Base-by-base conservation (phyloP, 2,797 vertebrate genomes). In the Onychomys arenicola region DNA sequence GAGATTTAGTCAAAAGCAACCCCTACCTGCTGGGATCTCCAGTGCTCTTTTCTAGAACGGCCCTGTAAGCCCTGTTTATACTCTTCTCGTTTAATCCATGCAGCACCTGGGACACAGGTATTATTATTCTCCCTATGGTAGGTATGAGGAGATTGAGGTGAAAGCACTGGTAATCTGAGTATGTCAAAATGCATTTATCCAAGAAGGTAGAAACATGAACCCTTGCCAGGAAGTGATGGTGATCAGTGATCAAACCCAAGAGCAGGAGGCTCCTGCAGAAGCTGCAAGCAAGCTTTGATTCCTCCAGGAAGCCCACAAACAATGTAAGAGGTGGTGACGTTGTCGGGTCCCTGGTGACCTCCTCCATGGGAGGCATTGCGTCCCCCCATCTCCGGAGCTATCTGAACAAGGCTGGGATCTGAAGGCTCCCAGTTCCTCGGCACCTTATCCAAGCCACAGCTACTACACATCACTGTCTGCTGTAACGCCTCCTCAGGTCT, bases 331-430 rank as follows among this genome's bases (percentile, higher is more conserved):
- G 21, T 23, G 63, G 49, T 40, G 49, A 94, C 84, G 37, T 2
- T 67, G 43, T 69, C 90, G 43, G 55, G 27, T 21, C 80, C 32
- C 73, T 63, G 71, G 32, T 32, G 9, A 5, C 4, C 4, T 73
- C 69, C 55, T 63, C 71, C 29, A 0, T 1, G 65, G 49, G 85
- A 83, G 59, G 19, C 6, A 10, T 0, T 0, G 0, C 37, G 49
- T 55, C 29, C 46, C 25, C 46, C 13, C 84, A 8, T 65, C 19
- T 57, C 67, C 0, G 0, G 4, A 55, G 43, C 49, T 69, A 6
- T 37, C 61, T 2, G 46, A 57, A 57, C 37, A 23, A 86, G 61
- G 43, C 49, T 21, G 29, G 65, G 21, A 19, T 49, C 80, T 73
- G 57, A 12, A 17, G 0, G 37, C 52, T 75, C 63, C 1, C 46